Percentiles rank a stretch among this genome's conserved stretches.
These are phyloP conservation scores for Caenorhabditis afra DNA, from an alignment of 2,888 invertebrate genomes.

Conservation along the genomic window DNA sequence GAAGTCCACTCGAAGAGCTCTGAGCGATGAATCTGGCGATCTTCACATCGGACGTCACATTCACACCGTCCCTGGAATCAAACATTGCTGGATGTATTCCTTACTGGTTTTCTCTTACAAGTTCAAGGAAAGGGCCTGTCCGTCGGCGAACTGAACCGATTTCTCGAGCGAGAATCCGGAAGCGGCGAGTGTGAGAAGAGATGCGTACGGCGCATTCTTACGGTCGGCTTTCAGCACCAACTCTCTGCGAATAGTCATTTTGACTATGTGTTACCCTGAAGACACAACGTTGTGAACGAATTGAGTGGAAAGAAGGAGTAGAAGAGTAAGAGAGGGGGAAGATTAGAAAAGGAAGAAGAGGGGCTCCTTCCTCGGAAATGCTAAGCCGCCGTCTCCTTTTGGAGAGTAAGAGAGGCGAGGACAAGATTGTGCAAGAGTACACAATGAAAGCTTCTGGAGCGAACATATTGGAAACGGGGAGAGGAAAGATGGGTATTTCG, in stretches of 20 bases:
- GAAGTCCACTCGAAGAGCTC: conserved; percentile 59
- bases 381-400: not conserved
- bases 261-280: conserved; percentile 40
- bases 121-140: conserved; percentile 53
- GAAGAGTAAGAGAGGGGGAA: not conserved
- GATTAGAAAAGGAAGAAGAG: conserved; percentile 9
- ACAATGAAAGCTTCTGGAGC: not conserved
- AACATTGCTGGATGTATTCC: no score
- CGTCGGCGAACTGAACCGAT: conserved; percentile 60
- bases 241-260: conserved; percentile 50
- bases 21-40: conserved; percentile 71
- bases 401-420: not conserved
- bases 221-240: conserved; percentile 57
- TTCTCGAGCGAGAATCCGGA: conserved; percentile 64
- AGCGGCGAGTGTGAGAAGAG: conserved; percentile 66
- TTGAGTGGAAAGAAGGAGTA: not conserved
- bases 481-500: not conserved
- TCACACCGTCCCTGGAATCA: conserved; percentile 70
- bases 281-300: no score
- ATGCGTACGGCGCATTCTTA: conserved; percentile 65
- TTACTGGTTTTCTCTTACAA: no score
- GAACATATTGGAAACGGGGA: not conserved
- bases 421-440: conserved; percentile 46
- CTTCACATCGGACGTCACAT: conserved; percentile 65
- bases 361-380: not conserved